Evolutionary conservation across 2,888 invertebrate species (phyloP).

Genomic region (Cryptus viduatorius): DNA sequence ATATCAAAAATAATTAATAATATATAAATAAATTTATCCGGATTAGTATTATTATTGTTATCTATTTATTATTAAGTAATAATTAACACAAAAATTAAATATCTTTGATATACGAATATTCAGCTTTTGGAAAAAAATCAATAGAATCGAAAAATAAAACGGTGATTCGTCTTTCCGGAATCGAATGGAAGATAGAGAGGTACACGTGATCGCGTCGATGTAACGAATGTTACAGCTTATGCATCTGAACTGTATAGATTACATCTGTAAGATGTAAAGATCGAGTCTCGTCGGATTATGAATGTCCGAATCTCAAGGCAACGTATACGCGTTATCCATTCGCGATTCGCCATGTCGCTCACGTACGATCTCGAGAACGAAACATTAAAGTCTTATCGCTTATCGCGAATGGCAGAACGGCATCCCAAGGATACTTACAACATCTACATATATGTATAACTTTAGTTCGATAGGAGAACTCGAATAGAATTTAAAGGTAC

Average conservation of each 20-base stretch:
- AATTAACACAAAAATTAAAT: not conserved
- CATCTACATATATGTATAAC: not conserved
- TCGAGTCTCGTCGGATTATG: not conserved
- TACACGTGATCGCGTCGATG: not conserved
- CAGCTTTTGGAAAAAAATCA: no score
- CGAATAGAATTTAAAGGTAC: conserved; percentile 67
- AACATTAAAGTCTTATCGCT: conserved; percentile 49
- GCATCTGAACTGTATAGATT: not conserved
- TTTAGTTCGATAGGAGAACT: no score
- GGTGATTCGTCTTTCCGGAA: not conserved
- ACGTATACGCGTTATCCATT: not conserved
- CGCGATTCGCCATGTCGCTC: not conserved
- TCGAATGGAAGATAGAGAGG: not conserved
- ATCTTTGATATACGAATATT: no score
- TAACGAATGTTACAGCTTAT: not conserved
- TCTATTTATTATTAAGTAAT: not conserved
- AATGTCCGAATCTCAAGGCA: not conserved
- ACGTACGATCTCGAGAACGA: conserved; percentile 21
- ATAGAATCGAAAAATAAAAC: not conserved
- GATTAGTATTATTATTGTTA: no score
- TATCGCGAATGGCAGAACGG: conserved; percentile 2
- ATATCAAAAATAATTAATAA: not conserved
- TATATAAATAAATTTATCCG: not conserved
- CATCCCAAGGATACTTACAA: not conserved
- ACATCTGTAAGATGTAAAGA: not conserved